These are phyloP conservation scores for Plusia festucae DNA, from an alignment of 2,888 invertebrate species.

Conservation along the genomic window DNA sequence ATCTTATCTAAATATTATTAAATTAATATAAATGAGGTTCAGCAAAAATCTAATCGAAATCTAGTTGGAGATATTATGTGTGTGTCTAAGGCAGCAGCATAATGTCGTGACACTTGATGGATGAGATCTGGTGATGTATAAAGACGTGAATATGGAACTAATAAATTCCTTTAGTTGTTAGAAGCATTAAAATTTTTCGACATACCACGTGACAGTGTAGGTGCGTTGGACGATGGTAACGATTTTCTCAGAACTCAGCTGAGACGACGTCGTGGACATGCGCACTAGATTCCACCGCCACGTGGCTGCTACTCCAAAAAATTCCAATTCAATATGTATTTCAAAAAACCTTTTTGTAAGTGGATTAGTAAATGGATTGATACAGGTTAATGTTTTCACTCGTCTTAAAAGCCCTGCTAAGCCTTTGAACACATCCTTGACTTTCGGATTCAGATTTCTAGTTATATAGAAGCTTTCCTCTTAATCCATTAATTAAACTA, in stretches of 20 bases:
- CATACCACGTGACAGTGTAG: constrained; percentile 71
- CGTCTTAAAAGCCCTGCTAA: neutral
- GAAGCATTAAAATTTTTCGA: constrained; percentile 41
- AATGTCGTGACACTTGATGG: constrained; percentile 8
- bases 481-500: neutral
- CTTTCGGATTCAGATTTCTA: neutral
- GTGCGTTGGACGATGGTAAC: constrained; percentile 77
- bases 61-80: no score
- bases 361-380: constrained; percentile 28
- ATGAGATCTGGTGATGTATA: neutral
- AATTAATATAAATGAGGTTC: constrained; percentile 13
- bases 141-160: neutral
- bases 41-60: constrained; percentile 17
- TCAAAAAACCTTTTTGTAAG: constrained; percentile 49
- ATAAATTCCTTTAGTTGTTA: constrained; percentile 12
- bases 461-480: neutral
- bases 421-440: neutral
- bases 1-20: constrained; percentile 58
- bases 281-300: constrained; percentile 75
- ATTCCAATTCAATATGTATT: constrained; percentile 65
- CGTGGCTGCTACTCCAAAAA: constrained; percentile 69
- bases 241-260: constrained; percentile 87
- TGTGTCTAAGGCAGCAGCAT: constrained; percentile 22
- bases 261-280: constrained; percentile 78
- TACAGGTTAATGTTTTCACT: neutral